Conservation (phyloP, 2,888 invertebrate species). For the Agrotis ipsilon region DNA sequence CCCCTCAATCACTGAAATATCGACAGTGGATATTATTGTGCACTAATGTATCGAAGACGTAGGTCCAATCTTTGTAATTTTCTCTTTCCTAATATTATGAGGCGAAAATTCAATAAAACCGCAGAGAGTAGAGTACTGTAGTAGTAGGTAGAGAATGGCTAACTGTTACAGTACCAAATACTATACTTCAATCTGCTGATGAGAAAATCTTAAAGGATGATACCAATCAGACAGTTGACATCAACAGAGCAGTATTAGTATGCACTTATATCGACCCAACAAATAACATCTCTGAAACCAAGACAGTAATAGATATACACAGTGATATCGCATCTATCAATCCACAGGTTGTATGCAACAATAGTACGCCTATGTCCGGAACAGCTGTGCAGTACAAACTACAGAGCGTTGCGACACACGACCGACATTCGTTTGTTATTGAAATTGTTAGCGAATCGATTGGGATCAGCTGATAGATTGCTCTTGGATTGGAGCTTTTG, state of each 20-base stretch:
- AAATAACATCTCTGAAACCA: not conserved
- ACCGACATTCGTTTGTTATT: slow-evolving; percentile 57
- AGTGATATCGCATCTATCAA: slow-evolving; percentile 19
- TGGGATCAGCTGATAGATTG: slow-evolving; percentile 45
- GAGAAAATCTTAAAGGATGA: too few relatives aligned
- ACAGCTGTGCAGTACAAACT: slow-evolving; percentile 36
- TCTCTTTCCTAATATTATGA: too few relatives aligned
- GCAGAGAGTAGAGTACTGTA: too few relatives aligned
- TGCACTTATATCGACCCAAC: not conserved
- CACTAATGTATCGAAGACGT: too few relatives aligned
- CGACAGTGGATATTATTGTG: too few relatives aligned
- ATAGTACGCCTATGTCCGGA: slow-evolving; percentile 49
- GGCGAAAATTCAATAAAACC: too few relatives aligned
- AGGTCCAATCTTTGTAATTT: too few relatives aligned
- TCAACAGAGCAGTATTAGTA: too few relatives aligned
- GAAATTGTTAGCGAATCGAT: slow-evolving; percentile 49
- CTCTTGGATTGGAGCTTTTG: slow-evolving; percentile 27
- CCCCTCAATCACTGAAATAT: not conserved
- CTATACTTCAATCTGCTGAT: too few relatives aligned
- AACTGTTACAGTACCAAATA: too few relatives aligned
- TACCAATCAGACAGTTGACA: too few relatives aligned
- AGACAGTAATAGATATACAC: not conserved
- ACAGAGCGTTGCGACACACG: slow-evolving; percentile 44
- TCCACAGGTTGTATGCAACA: slow-evolving; percentile 46
- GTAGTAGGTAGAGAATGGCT: too few relatives aligned